phyloP scores from a whole-genome alignment of 2,888 invertebrate genomes.

The Amphipoea oculea region DNA sequence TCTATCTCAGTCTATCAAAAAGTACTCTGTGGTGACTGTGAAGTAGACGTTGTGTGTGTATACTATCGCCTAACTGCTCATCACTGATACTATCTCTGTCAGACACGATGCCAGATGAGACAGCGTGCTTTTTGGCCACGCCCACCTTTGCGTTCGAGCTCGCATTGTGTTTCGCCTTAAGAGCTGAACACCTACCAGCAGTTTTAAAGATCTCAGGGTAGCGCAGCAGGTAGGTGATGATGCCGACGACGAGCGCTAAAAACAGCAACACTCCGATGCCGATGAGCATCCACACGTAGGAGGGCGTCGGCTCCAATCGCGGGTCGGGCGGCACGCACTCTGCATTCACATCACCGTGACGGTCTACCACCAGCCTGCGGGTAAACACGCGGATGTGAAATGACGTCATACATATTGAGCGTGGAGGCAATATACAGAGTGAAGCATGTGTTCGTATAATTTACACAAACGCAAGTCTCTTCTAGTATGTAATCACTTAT shows the following conservation, averaged over 20 bases:
- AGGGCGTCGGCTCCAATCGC: slow-evolving; percentile 48
- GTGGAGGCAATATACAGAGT: background rate
- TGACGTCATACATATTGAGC: background rate
- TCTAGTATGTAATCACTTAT: background rate
- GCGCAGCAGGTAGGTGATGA: slow-evolving; percentile 73
- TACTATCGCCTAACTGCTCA: too few relatives aligned
- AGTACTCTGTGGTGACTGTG: too few relatives aligned
- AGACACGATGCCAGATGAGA: too few relatives aligned
- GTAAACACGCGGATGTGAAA: background rate
- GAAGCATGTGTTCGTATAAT: background rate
- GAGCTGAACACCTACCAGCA: slow-evolving; percentile 62
- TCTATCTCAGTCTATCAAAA: too few relatives aligned
- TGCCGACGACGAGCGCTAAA: slow-evolving; percentile 60
- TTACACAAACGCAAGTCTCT: background rate
- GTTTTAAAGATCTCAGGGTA: slow-evolving; percentile 76
- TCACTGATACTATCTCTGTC: too few relatives aligned
- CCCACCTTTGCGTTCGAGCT: too few relatives aligned
- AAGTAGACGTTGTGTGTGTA: too few relatives aligned
- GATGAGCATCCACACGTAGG: slow-evolving; percentile 75
- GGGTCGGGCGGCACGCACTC: slow-evolving; percentile 72
- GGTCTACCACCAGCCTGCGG: slow-evolving; percentile 72
- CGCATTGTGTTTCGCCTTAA: too few relatives aligned
- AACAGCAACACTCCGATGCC: slow-evolving; percentile 69
- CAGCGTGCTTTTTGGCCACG: too few relatives aligned
- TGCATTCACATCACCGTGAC: slow-evolving; percentile 69